Conservation (phyloP, 1,140 invertebrate species). For the Bombus pyrosoma region DNA sequence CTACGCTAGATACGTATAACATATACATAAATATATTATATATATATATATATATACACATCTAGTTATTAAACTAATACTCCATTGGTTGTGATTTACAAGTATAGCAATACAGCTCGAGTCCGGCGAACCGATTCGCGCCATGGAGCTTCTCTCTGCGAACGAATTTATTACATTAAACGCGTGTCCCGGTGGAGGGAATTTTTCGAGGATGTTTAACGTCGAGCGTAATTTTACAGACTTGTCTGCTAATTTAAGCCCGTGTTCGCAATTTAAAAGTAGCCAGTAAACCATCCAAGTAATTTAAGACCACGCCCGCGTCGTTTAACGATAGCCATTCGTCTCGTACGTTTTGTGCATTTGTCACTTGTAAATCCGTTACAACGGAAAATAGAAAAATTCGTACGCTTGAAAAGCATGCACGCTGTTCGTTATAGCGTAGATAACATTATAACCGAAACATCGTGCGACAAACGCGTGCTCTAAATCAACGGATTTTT, state of each 20-base stretch:
- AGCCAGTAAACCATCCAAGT: not conserved
- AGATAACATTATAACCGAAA: not conserved
- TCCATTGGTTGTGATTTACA: slow-evolving; percentile 83
- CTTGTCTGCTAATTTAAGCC: not conserved
- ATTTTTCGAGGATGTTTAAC: not conserved
- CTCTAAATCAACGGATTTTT: not conserved
- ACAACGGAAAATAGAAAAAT: not conserved
- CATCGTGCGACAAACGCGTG: not conserved
- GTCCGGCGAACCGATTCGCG: slow-evolving; percentile 45
- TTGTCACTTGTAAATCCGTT: not conserved
- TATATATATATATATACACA: slow-evolving; percentile 57
- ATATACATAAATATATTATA: slow-evolving; percentile 57
- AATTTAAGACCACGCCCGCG: not conserved
- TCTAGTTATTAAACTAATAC: slow-evolving; percentile 78
- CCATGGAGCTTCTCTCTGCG: slow-evolving; percentile 35
- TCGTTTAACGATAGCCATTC: not conserved
- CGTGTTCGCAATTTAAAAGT: not conserved
- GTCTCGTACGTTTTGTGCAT: not conserved
- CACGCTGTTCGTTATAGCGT: not conserved
- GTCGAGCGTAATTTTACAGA: not conserved
- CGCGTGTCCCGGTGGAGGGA: not conserved
- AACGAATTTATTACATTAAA: slow-evolving; percentile 33
- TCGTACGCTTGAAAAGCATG: not conserved
- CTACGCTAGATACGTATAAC: slow-evolving; percentile 59
- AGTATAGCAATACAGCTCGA: slow-evolving; percentile 78